Base-by-base conservation (phyloP, 2,888 invertebrate genomes). In the Parelbella ahira region DNA sequence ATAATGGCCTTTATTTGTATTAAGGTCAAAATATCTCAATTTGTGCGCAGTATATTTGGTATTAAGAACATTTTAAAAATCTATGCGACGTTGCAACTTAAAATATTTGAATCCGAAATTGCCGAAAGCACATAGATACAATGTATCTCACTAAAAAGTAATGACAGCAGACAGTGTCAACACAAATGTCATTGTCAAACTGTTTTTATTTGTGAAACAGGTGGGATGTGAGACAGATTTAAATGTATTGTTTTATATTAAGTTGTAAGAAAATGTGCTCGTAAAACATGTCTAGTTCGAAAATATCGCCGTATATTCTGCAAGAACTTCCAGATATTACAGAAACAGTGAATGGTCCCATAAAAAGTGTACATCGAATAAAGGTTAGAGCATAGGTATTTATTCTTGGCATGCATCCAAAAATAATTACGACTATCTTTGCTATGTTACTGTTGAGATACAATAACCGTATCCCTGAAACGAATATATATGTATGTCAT, bases 311-410 rank as follows among this genome's bases (percentile, higher is more conserved):
- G 12, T 89, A 87, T 54, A 69, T 90, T 51, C 68, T 91, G 38
- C 86, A 88, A 51, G 89, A 90, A 57, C 84, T 89, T 51, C 81
- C 89, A 52, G 87, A 90, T 70, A 84, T 92, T 53, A 90, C 91
- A 30, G 81, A 88, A 54, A 79, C 80, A 47, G 87, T 92, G 51
- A 88, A 89, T 52, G 89, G 88, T 64, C 92, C 92, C 1, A 79
- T 93, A 54, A 87, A 89, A 69, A 89, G 89, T 68, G 91, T 92
- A 51, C 92, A 92, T 64, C 90, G 94, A 33, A 92, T 94, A 63
- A 94, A 93, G 90, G 94, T 93, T 65, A 73, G 80, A 71, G 37
- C 12, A 37, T 11, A 18, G 4, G 3, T 45, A 46, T 51, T 50
- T 44, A 48, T 48, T 44, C 55, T 70, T 77, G 71, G 69, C 68